Base-by-base conservation (phyloP, 1,140 invertebrate genomes). In the Drosophila azteca region DNA sequence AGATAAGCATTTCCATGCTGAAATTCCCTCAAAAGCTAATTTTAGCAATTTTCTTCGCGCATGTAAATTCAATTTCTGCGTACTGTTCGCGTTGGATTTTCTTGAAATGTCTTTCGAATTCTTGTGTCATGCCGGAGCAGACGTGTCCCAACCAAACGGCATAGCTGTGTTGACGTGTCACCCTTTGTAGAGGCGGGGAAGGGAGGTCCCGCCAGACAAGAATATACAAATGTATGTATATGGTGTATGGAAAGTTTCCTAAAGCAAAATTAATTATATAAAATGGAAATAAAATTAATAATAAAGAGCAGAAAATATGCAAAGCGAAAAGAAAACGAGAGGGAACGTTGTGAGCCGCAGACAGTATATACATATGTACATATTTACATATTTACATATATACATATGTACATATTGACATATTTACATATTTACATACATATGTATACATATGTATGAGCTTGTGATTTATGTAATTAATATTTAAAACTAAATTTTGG, bases 31-130 rank as follows among this genome's bases (percentile, higher is more conserved):
- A 17, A 11, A 24, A 29, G 63, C 3, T 49, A 55, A 68, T 53
- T 44, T 22, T 54, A 22, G 49, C 62, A 39, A 54, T 54, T 69
- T n/a, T 43, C 66, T 26, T 69, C 17, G 44, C 63, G 49, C 66
- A 69, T 67, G 31, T 39, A 35, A 68, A 69, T 67, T 51, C 66
- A 69, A 69, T 69, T 69, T 66, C n/a, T n/a, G n/a, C n/a, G n/a
- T n/a, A n/a, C 61, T 48, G 44, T 68, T 3, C 26, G 43, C 5
- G 45, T 65, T 53, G 39, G 61, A 48, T 53, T 68, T 65, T 68
- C 26, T 61, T 53, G 65, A 65, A 62, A 65, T 68, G 61, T 29
- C 31, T 26, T 26, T 26, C 26, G 26, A 26, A 6, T 26, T 26
- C 26, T 26, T 26, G 26, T 26, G 26, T 26, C 26, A 26, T 3